phyloP scores from a whole-genome alignment of 2,888 invertebrate species.

The Drosophila koepferae region DNA sequence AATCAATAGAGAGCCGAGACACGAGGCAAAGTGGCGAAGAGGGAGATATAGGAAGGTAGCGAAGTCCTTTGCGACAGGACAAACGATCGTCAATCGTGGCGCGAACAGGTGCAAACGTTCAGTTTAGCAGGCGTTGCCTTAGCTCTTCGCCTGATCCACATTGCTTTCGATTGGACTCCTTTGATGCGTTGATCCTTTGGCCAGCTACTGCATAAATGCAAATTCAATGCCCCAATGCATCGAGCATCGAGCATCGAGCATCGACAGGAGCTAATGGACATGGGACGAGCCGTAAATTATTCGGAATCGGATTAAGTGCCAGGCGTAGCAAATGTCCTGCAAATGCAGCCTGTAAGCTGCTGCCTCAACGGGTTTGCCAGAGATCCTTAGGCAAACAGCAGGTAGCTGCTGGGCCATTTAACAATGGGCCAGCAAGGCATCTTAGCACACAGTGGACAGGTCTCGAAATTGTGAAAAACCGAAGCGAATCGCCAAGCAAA shows the following conservation, averaged over 20 bases:
- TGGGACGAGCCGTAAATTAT: constrained; percentile 31
- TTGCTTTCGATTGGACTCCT: constrained; percentile 11
- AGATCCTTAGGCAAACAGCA: background rate
- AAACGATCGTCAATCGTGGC: constrained; percentile 43
- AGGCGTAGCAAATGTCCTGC: constrained; percentile 47
- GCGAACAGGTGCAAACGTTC: constrained; percentile 61
- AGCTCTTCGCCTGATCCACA: constrained; percentile 38
- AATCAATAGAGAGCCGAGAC: constrained; percentile 50
- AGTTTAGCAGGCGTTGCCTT: constrained; percentile 27
- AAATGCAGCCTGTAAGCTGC: constrained; percentile 28
- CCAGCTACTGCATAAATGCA: background rate
- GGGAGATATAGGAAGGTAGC: background rate
- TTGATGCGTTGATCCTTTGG: background rate
- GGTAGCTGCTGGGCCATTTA: background rate
- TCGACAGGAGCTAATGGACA: constrained; percentile 6
- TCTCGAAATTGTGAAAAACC: constrained; percentile 26
- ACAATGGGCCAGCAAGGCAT: background rate
- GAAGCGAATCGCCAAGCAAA: constrained; percentile 27
- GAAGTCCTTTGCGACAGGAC: constrained; percentile 36
- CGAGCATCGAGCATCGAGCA: no score
- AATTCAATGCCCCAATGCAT: background rate
- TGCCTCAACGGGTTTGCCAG: constrained; percentile 6
- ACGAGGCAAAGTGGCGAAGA: background rate
- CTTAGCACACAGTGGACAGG: background rate
- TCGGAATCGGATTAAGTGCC: constrained; percentile 7